Percentiles rank a stretch among this genome's conserved stretches.
These are phyloP conservation scores for Glossophaga mutica DNA, from an alignment of 2,797 vertebrate species.

Conservation along the genomic window DNA sequence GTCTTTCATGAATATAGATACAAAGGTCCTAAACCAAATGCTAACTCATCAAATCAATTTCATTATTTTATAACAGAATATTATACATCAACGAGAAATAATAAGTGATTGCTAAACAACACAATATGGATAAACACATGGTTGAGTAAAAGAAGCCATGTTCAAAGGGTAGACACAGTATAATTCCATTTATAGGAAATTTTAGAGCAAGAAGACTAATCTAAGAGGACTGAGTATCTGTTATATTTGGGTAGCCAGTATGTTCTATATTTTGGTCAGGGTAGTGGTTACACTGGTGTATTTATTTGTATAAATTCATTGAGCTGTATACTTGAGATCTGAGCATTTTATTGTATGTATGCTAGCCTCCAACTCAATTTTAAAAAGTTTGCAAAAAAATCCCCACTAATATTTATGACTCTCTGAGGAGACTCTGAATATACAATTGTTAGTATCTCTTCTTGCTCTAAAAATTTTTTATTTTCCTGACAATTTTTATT, in stretches of 20 bases:
- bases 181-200: background rate
- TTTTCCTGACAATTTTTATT: slow-evolving; percentile 69
- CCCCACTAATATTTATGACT: background rate
- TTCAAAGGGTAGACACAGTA: background rate
- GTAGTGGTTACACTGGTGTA: background rate
- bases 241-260: background rate
- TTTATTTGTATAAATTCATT: background rate
- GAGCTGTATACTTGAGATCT: background rate
- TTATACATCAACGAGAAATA: background rate
- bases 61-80: background rate
- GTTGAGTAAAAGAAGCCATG: background rate
- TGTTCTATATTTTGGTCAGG: background rate
- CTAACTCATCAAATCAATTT: background rate
- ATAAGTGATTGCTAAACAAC: background rate
- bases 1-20: background rate
- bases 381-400: background rate
- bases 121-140: background rate
- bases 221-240: background rate
- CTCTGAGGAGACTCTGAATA: slow-evolving; percentile 1
- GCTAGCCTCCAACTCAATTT: background rate
- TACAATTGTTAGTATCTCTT: slow-evolving; percentile 33
- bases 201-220: background rate
- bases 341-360: background rate
- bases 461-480: slow-evolving; percentile 66
- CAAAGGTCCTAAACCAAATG: background rate